These are phyloP conservation scores for Parazoanthus atlanticus DNA, from an alignment of 92 coral and sea anemone species.

Conservation along the genomic window DNA sequence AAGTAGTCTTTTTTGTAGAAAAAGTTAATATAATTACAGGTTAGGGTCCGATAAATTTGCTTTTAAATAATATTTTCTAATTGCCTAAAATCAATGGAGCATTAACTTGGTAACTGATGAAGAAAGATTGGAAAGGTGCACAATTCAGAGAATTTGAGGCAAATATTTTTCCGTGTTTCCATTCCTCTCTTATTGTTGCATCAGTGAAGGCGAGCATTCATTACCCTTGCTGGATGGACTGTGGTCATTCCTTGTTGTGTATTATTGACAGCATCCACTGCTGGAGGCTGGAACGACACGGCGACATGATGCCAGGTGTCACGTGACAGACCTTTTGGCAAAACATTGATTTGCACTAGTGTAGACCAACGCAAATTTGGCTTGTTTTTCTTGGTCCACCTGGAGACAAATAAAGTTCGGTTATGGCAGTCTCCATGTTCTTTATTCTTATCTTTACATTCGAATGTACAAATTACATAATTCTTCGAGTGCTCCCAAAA, in stretches of 20 bases:
- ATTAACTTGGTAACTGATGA: no score
- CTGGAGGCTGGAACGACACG: slow-evolving; percentile 61
- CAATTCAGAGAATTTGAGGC: neutral
- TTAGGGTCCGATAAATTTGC: no score
- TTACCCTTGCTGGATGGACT: slow-evolving; percentile 34
- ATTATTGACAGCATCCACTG: neutral
- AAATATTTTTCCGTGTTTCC: neutral
- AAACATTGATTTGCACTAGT: slow-evolving; percentile 62
- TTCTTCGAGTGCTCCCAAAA: neutral
- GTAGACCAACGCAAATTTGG: slow-evolving; percentile 52
- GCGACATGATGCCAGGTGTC: slow-evolving; percentile 94
- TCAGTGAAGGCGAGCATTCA: neutral
- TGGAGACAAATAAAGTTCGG: slow-evolving; percentile 6
- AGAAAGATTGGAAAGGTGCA: no score
- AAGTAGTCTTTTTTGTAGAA: no score
- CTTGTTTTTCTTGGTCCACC: slow-evolving; percentile 89
- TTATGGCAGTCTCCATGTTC: neutral
- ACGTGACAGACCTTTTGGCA: slow-evolving; percentile 71
- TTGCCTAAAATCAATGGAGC: no score
- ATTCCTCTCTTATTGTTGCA: neutral
- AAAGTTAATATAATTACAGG: no score
- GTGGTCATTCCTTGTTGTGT: slow-evolving; percentile 15
- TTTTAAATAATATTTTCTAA: no score
- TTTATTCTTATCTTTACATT: no score
- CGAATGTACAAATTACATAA: neutral